Percentiles rank a stretch among this genome's conserved stretches.
phyloP scores from a whole-genome alignment of 2,797 vertebrate species.

The Cryptoblepharus egeriae region DNA sequence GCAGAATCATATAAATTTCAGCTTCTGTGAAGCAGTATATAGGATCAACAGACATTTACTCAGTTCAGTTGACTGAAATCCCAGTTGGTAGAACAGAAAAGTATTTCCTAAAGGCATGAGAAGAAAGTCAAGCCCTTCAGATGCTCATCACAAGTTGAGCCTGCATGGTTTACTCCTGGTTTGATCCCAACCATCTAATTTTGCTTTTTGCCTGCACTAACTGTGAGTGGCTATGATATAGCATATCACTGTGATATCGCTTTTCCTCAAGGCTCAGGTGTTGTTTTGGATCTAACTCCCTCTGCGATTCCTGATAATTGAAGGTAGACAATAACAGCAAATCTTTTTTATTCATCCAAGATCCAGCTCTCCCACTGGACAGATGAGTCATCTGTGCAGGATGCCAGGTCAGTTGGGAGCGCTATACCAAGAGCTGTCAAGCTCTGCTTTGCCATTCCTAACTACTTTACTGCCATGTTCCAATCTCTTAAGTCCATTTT shows the following conservation, averaged over 20 bases:
- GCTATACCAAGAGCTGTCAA: background rate
- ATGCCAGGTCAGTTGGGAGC: background rate
- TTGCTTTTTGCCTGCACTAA: background rate
- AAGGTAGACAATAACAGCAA: conserved; percentile 32
- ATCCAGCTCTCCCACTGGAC: conserved; percentile 27
- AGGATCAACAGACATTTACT: background rate
- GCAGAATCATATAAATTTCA: background rate
- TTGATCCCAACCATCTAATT: background rate
- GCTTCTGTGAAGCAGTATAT: background rate
- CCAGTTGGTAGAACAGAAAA: background rate
- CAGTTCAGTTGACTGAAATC: background rate
- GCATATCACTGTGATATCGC: background rate
- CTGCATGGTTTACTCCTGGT: background rate
- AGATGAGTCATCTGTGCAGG: conserved; percentile 30
- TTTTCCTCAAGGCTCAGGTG: conserved; percentile 36
- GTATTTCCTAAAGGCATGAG: background rate
- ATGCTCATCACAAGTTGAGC: background rate
- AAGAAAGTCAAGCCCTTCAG: conserved; percentile 50
- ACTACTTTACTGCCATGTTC: background rate
- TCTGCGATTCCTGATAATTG: conserved; percentile 41
- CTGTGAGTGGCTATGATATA: background rate
- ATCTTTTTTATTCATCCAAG: conserved; percentile 22
- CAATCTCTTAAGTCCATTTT: background rate
- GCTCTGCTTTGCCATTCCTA: background rate
- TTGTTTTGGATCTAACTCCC: conserved; percentile 41